These are phyloP conservation scores for Felis chaus DNA, from an alignment of 2,113 vertebrate species.

Conservation along the genomic window DNA sequence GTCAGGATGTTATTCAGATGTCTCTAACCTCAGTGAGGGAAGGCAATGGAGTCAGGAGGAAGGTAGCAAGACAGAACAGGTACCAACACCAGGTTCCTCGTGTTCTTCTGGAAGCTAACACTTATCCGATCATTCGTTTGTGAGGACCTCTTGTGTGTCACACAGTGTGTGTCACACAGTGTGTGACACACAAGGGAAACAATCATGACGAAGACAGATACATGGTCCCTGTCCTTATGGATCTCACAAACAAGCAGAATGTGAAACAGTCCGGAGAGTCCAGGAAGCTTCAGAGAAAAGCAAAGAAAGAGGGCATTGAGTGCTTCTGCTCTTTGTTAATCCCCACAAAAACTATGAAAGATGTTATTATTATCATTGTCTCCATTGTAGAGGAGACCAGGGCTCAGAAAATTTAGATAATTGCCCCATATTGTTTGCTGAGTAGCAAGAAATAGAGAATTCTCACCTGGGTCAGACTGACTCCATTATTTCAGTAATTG, in stretches of 20 bases:
- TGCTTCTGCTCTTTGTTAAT: background rate
- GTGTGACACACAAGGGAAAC: background rate
- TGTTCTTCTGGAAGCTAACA: background rate
- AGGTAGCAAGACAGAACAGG: background rate
- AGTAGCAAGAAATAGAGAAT: background rate
- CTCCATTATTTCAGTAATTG: background rate
- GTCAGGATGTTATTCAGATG: background rate
- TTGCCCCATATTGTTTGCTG: background rate
- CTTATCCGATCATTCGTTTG: background rate
- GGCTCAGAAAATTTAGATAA: conserved; percentile 10
- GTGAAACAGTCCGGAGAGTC: background rate
- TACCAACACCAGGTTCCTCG: background rate
- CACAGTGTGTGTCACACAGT: background rate
- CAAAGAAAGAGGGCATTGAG: background rate
- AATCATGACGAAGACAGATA: background rate
- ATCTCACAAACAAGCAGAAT: background rate
- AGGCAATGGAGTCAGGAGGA: background rate
- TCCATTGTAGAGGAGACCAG: background rate
- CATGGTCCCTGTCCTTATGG: rapidly evolving
- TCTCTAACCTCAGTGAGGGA: background rate
- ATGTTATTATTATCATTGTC: background rate
- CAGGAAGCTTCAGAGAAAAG: background rate
- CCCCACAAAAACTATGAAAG: background rate
- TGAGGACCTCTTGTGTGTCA: background rate
- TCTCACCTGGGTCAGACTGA: background rate